Conservation (phyloP, 2,797 vertebrate species). For the Caiman crocodilus region DNA sequence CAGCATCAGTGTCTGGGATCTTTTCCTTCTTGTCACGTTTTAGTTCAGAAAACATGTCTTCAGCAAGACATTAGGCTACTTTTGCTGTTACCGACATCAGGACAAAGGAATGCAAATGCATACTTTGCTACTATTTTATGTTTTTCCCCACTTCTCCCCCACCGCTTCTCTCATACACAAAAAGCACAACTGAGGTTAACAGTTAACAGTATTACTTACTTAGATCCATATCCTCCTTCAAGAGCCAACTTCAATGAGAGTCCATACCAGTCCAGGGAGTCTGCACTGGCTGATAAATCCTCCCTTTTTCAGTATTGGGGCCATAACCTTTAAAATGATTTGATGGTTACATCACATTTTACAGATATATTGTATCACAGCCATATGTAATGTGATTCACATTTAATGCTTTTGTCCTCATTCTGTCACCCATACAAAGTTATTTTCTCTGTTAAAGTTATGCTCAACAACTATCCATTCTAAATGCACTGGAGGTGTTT, state of each 20-base stretch:
- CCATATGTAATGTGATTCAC: background rate
- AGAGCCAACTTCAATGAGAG: background rate
- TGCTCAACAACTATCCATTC: background rate
- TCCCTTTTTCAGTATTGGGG: background rate
- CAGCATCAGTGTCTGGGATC: background rate
- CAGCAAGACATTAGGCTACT: rapidly evolving
- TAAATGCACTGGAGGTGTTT: background rate
- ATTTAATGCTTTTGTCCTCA: conserved; percentile 42
- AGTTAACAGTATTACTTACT: rapidly evolving
- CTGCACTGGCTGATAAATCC: background rate
- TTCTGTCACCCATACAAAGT: conserved; percentile 31
- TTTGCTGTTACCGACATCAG: background rate
- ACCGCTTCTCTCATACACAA: background rate
- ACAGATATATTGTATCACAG: background rate
- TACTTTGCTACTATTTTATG: background rate
- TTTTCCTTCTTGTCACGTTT: background rate
- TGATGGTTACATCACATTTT: rapidly evolving
- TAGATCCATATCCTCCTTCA: background rate
- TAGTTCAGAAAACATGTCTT: background rate
- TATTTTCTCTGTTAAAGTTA: conserved; percentile 44
- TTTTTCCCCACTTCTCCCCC: background rate
- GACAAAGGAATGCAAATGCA: background rate
- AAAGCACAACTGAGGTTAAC: background rate
- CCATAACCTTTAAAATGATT: background rate
- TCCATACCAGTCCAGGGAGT: background rate